Conservation (phyloP, 1,140 invertebrate genomes). For the Cyphomyrmex costatus region DNA sequence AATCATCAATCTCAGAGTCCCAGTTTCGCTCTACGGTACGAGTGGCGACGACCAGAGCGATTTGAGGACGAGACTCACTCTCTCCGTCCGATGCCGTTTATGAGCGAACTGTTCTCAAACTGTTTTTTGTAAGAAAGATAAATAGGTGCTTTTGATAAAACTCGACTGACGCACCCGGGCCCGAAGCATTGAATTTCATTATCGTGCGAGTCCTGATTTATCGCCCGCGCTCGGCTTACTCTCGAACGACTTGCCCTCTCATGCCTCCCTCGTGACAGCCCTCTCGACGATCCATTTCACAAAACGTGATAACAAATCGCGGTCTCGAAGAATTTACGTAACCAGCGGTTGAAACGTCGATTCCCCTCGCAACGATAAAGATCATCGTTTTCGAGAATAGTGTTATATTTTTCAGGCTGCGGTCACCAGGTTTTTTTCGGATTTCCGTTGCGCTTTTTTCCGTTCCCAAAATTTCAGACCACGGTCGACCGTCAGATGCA, state of each 20-base stretch:
- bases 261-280: neutral
- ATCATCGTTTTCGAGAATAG: slow-evolving; percentile 11
- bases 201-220: slow-evolving; percentile 70
- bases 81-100: slow-evolving; percentile 69
- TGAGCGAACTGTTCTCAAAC: slow-evolving; percentile 74
- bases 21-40: slow-evolving; percentile 41
- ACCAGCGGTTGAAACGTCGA: neutral
- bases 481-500: slow-evolving; percentile 48
- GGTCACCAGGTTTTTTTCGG: slow-evolving; percentile 16
- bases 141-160: slow-evolving; percentile 75
- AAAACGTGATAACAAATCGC: slow-evolving; percentile 44
- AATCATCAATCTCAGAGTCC: slow-evolving; percentile 72
- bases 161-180: slow-evolving; percentile 54
- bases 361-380: neutral
- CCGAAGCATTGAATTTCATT: slow-evolving; percentile 73
- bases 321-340: slow-evolving; percentile 2
- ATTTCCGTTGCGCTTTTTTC: slow-evolving; percentile 26
- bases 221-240: slow-evolving; percentile 44
- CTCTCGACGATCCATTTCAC: slow-evolving; percentile 32
- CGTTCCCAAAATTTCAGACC: slow-evolving; percentile 40
- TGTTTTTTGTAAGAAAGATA: slow-evolving; percentile 76
- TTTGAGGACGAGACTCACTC: slow-evolving; percentile 50
- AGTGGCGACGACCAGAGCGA: slow-evolving; percentile 1
- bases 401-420: slow-evolving; percentile 27
- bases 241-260: slow-evolving; percentile 9